Conservation (phyloP, 2,113 vertebrate species). For the Rhipidura dahli region DNA sequence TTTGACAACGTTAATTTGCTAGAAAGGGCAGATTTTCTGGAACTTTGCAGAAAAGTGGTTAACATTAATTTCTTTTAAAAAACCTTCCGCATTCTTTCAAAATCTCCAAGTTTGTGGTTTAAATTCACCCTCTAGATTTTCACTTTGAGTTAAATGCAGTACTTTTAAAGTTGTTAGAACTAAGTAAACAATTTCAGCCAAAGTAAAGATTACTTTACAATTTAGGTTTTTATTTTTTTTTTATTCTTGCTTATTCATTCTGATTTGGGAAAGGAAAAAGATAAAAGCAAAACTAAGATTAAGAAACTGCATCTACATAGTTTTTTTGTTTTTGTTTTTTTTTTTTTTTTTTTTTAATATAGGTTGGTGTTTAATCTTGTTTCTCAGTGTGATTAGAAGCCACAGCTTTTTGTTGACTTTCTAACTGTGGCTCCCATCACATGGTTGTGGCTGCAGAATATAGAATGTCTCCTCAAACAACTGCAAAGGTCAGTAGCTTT, state of each 20-base stretch:
- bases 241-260: background rate
- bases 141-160: background rate
- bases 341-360: background rate
- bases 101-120: background rate
- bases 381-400: background rate
- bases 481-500: constrained; percentile 5
- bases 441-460: background rate
- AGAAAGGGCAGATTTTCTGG: background rate
- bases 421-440: background rate
- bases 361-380: background rate
- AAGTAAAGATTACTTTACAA: background rate
- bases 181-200: background rate
- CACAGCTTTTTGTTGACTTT: background rate
- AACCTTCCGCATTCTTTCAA: background rate
- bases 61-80: background rate
- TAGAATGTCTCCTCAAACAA: background rate
- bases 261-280: background rate
- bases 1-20: background rate
- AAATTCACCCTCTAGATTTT: background rate
- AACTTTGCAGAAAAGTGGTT: background rate
- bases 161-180: background rate
- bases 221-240: background rate
- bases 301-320: background rate
- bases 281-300: background rate
- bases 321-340: too few relatives aligned